Evolutionary conservation across 2,113 vertebrate genomes (phyloP).

Genomic region (Emydocephalus ijimae): DNA sequence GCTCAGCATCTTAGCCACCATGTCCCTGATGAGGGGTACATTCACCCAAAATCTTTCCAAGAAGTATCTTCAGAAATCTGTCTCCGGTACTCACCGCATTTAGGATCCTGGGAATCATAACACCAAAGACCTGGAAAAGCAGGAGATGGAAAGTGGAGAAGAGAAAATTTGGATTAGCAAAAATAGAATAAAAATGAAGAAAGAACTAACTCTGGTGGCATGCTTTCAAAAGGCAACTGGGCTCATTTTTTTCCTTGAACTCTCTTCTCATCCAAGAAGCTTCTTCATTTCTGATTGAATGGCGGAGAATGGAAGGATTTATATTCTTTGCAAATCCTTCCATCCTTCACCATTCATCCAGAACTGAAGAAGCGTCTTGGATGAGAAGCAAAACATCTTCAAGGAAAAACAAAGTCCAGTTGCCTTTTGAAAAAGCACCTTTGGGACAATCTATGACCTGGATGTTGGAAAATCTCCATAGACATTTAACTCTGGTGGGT

Average conservation of each 20-base stretch:
- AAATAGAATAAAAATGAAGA: background rate
- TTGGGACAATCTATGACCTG: background rate
- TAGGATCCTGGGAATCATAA: constrained; percentile 59
- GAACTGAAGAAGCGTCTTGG: background rate
- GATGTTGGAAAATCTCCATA: no score
- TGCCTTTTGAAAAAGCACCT: background rate
- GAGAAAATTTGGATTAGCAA: background rate
- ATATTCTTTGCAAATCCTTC: background rate
- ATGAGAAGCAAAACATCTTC: background rate
- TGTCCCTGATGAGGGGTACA: background rate
- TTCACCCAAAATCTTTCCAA: background rate
- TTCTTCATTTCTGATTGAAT: background rate
- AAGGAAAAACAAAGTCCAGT: no score
- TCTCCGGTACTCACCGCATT: constrained; percentile 58
- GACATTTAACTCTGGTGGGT: background rate
- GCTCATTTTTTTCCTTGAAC: background rate
- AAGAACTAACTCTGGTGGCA: background rate
- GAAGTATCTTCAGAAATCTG: background rate
- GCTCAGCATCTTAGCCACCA: no score
- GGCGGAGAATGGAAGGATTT: background rate
- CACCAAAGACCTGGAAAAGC: constrained; percentile 57
- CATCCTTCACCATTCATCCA: background rate
- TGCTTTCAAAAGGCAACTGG: background rate
- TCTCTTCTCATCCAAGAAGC: background rate
- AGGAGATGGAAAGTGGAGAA: background rate